These are phyloP conservation scores for Hyppa rectilinea DNA, from an alignment of 2,888 invertebrate genomes.

Conservation along the genomic window DNA sequence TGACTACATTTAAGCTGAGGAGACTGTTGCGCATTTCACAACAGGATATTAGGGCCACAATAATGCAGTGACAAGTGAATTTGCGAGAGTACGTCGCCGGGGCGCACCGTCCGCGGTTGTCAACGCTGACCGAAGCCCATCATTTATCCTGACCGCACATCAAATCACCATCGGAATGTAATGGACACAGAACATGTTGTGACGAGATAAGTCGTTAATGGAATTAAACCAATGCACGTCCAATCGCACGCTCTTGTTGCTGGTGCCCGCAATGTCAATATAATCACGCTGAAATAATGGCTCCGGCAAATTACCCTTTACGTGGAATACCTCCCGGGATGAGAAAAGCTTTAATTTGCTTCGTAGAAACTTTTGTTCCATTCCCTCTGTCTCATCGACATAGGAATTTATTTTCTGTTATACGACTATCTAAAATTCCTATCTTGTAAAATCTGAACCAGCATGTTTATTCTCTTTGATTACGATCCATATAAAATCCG, in stretches of 20 bases:
- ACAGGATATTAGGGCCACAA: conserved; percentile 70
- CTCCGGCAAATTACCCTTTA: conserved; percentile 49
- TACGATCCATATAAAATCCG: conserved; percentile 55
- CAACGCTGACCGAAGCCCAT: conserved; percentile 56
- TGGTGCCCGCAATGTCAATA: conserved; percentile 59
- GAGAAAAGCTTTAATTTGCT: conserved; percentile 25
- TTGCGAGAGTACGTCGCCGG: conserved; percentile 66
- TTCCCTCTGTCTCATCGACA: conserved; percentile 21
- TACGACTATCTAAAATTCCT: conserved; percentile 36
- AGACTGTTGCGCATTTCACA: conserved; percentile 28
- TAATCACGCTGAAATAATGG: conserved; percentile 60
- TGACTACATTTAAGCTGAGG: conserved; percentile 43
- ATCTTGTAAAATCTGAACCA: conserved; percentile 40
- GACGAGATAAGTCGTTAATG: conserved; percentile 61
- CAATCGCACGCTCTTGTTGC: conserved; percentile 54
- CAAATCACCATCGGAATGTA: conserved; percentile 75
- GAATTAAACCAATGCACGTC: conserved; percentile 61
- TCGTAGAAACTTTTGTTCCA: conserved; percentile 23
- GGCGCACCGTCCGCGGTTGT: conserved; percentile 63
- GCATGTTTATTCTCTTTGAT: conserved; percentile 52
- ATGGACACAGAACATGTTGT: conserved; percentile 65
- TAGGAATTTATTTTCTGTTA: conserved; percentile 39
- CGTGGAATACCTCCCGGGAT: conserved; percentile 25
- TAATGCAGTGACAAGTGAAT: conserved; percentile 77
- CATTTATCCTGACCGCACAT: conserved; percentile 75